phyloP scores from a whole-genome alignment of 1,140 invertebrate species.

The Zaprionus tsacasi region DNA sequence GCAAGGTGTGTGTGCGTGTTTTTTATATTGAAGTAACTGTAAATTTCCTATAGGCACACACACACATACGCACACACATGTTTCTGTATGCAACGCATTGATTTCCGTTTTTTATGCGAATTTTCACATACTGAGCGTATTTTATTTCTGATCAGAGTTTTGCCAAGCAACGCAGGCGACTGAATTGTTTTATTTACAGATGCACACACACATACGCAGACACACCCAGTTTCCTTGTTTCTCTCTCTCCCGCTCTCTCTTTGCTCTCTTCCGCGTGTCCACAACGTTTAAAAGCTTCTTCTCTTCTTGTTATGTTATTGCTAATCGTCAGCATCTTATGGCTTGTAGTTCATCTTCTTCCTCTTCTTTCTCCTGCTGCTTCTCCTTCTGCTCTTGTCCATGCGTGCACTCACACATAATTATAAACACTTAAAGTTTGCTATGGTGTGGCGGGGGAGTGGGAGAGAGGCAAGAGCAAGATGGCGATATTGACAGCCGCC shows the following conservation, averaged over 20 bases:
- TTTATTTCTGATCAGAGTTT: background rate
- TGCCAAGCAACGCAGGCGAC: no score
- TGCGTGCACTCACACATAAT: slow-evolving; percentile 39
- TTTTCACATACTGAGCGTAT: background rate
- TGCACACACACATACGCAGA: slow-evolving; percentile 20
- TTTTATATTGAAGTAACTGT: slow-evolving; percentile 15
- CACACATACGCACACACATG: background rate
- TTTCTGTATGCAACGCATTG: slow-evolving; percentile 23
- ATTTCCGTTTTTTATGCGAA: slow-evolving; percentile 42
- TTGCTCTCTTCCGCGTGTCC: background rate
- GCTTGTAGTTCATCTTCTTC: slow-evolving; percentile 3
- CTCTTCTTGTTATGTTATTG: slow-evolving; percentile 24
- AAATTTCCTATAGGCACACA: slow-evolving; percentile 6
- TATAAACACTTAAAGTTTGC: slow-evolving; percentile 12
- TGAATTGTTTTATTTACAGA: no score
- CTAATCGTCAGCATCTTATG: slow-evolving; percentile 33
- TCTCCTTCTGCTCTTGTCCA: slow-evolving; percentile 1
- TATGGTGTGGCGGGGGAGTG: no score
- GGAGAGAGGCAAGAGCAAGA: slow-evolving; percentile 5
- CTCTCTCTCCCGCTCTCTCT: background rate
- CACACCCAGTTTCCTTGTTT: background rate
- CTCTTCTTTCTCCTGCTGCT: background rate
- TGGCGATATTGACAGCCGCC: slow-evolving; percentile 56
- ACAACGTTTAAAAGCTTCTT: slow-evolving; percentile 1
- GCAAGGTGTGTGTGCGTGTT: slow-evolving; percentile 16